Conservation (phyloP, 2,113 vertebrate genomes). For the Cheilinus undulatus region DNA sequence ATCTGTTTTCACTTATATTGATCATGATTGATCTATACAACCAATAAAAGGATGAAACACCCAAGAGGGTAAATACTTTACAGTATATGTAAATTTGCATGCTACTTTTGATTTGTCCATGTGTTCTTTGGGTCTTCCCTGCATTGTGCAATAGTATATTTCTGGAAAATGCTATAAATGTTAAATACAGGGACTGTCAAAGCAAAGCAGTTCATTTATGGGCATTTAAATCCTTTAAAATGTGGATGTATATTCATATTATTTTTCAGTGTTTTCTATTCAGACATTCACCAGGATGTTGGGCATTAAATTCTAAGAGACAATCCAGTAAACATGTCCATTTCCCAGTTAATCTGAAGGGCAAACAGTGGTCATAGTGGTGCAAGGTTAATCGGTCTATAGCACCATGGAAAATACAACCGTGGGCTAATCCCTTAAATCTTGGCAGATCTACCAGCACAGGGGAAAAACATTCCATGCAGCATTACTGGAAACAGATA, state of each 20-base stretch:
- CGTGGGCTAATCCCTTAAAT: conserved; percentile 65
- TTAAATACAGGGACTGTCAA: neutral
- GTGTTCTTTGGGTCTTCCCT: too few relatives aligned
- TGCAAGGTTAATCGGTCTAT: conserved; percentile 62
- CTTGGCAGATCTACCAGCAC: conserved; percentile 57
- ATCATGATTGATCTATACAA: too few relatives aligned
- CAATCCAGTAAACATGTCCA: conserved; percentile 45
- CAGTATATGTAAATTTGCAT: too few relatives aligned
- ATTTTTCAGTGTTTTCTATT: neutral
- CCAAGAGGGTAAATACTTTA: too few relatives aligned
- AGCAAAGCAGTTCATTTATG: neutral
- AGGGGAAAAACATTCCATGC: conserved; percentile 19
- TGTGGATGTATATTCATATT: neutral
- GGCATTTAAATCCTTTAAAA: neutral
- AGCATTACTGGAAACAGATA: conserved; percentile 53
- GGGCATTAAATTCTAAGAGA: conserved; percentile 7
- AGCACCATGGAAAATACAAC: conserved; percentile 60
- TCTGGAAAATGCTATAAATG: neutral
- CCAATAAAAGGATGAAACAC: too few relatives aligned
- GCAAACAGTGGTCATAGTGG: conserved; percentile 49
- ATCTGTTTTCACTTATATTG: too few relatives aligned
- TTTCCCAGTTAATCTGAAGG: conserved; percentile 52
- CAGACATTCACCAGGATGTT: neutral
- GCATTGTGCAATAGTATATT: neutral
- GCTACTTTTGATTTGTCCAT: too few relatives aligned